Evolutionary conservation across 2,113 vertebrate species (phyloP).

Genomic region (Charina bottae): DNA sequence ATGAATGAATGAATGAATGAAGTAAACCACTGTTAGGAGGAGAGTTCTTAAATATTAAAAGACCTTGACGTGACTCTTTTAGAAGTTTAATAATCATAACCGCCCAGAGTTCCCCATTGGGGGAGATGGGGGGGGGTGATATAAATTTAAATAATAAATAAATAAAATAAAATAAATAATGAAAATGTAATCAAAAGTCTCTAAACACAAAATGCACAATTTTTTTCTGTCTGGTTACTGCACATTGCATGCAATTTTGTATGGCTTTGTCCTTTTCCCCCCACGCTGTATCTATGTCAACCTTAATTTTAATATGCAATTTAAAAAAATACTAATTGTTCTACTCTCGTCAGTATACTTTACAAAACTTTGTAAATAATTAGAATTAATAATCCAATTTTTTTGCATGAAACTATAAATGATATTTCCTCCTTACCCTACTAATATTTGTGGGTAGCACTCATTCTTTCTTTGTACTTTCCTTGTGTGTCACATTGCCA

Average conservation of each 20-base stretch:
- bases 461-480: constrained; percentile 36
- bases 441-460: not conserved
- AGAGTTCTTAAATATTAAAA: not conserved
- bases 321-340: constrained; percentile 14
- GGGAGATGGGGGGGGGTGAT: no score
- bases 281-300: constrained; percentile 41
- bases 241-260: constrained; percentile 49
- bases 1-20: no score
- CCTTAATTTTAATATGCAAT: constrained; percentile 33
- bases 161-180: no score
- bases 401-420: not conserved
- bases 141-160: no score
- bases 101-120: no score
- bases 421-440: not conserved
- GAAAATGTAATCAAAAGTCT: constrained; percentile 23
- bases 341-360: not conserved
- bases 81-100: constrained; percentile 47
- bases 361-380: constrained; percentile 28
- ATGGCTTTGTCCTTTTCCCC: constrained; percentile 29
- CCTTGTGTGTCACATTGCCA: constrained; percentile 10
- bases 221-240: constrained; percentile 36
- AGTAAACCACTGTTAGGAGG: not conserved
- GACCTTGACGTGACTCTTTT: constrained; percentile 47
- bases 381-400: constrained; percentile 7
- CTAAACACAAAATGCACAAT: not conserved